These are phyloP conservation scores for Trachelipus rathkii DNA, from an alignment of 1,140 invertebrate genomes.

Conservation along the genomic window DNA sequence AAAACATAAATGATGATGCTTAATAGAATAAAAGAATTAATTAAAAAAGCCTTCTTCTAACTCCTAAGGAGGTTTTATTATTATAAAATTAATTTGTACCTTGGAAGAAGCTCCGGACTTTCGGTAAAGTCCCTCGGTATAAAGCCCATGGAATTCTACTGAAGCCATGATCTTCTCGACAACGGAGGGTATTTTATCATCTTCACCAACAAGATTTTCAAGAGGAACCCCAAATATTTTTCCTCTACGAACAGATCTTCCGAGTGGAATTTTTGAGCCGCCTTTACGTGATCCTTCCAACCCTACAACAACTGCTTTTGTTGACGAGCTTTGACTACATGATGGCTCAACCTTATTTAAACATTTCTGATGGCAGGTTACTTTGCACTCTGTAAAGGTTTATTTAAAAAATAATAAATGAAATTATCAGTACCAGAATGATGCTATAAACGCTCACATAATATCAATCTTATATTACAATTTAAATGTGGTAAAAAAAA, in stretches of 20 bases:
- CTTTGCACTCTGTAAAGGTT: conserved; percentile 77
- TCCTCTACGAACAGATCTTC: not conserved
- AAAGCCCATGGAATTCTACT: conserved; percentile 86
- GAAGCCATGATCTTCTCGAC: conserved; percentile 80
- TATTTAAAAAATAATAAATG: too few species aligned
- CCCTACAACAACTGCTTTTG: conserved; percentile 36
- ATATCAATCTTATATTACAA: too few species aligned
- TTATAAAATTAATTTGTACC: conserved; percentile 22
- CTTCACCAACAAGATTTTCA: conserved; percentile 51
- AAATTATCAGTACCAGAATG: too few species aligned
- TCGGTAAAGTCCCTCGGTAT: conserved; percentile 87
- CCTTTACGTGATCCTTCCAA: not conserved
- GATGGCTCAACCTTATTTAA: conserved; percentile 60
- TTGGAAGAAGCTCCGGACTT: conserved; percentile 71
- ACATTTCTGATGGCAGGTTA: conserved; percentile 93
- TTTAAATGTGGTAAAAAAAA: too few species aligned
- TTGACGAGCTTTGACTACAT: conserved; percentile 47
- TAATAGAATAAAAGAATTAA: too few species aligned
- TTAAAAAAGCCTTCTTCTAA: too few species aligned
- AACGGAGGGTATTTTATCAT: conserved; percentile 68
- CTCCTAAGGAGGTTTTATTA: too few species aligned
- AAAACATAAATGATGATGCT: too few species aligned
- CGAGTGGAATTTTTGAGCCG: not conserved
- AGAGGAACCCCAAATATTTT: conserved; percentile 58
- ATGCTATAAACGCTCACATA: too few species aligned